Base-by-base conservation (phyloP, 2,113 vertebrate genomes). In the Xiphophorus couchianus region DNA sequence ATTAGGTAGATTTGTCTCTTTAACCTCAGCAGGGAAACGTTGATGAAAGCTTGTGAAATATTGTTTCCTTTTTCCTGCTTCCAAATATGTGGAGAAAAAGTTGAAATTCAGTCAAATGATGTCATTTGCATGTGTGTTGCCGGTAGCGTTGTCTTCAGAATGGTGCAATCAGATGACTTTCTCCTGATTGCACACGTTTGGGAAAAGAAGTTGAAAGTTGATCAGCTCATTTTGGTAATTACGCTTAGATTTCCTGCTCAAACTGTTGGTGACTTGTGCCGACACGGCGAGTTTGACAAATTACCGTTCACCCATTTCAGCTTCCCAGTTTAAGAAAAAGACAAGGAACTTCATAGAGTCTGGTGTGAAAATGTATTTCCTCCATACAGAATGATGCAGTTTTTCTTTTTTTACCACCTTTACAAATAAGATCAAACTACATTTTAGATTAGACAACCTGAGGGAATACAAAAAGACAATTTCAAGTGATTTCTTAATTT, bases 41-140 rank as follows among this genome's bases (percentile, higher is more conserved):
- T 0, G 25, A 25, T 58, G 25, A 58, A n/a, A 22, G 28, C 66
- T 39, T 66, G 66, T 8, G 13, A n/a, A 72, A 82, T 22, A 54
- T n/a, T 69, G 37, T 65, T 29, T 15, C 27, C 66, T 69, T 8
- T 25, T 7, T 54, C 63, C 58, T 77, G 66, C 69, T 28, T 37
- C 30, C 0, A 13, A 74, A 68, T 64, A 4, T 54, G 66, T 6
- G 19, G 13, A 78, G 31, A 68, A 22, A 42, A 58, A 6, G 9
- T 11, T 58, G 25, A 58, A n/a, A 19, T 19, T 48, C 44, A 19
- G 51, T 25, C 51, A 58, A 10, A 58, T 58, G 8, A n/a, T 58
- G 8, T n/a, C 7, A 58, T 58, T 78, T 81, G 17, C 69, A 76
- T 82, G 64, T 14, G 19, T 54, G 68, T 71, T 62, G 51, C 1